These are phyloP conservation scores for Bucco capensis DNA, from an alignment of 2,113 vertebrate genomes.

Conservation along the genomic window DNA sequence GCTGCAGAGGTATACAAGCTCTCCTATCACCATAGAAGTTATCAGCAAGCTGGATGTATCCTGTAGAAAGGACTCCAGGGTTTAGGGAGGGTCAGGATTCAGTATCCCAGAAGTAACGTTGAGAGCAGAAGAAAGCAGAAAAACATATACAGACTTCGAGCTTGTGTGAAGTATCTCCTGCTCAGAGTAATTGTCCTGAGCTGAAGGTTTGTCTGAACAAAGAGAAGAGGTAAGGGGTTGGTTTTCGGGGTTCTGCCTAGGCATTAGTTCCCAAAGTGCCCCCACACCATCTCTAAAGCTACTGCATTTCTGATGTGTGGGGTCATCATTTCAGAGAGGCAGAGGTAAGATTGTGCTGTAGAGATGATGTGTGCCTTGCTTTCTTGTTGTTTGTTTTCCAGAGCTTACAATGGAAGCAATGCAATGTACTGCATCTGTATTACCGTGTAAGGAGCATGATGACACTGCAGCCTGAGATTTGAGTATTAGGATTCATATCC, in stretches of 20 bases:
- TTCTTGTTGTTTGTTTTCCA: not conserved
- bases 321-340: not conserved
- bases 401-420: not conserved
- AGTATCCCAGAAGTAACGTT: not conserved
- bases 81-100: not conserved
- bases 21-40: not conserved
- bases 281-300: not conserved
- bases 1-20: not conserved
- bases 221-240: not conserved
- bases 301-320: not conserved
- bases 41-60: not conserved
- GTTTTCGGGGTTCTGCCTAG: not conserved
- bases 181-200: not conserved
- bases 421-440: not conserved
- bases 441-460: fast-evolving
- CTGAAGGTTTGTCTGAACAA: not conserved
- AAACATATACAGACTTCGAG: not conserved
- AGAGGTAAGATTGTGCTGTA: not conserved
- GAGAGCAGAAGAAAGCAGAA: not conserved
- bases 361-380: not conserved
- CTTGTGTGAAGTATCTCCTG: not conserved
- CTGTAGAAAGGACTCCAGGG: not conserved
- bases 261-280: not conserved
- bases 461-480: not conserved
- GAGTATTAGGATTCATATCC: not conserved